Evolutionary conservation across 2,113 vertebrate species (phyloP).

Genomic region (Chaetorhynchus papuensis): DNA sequence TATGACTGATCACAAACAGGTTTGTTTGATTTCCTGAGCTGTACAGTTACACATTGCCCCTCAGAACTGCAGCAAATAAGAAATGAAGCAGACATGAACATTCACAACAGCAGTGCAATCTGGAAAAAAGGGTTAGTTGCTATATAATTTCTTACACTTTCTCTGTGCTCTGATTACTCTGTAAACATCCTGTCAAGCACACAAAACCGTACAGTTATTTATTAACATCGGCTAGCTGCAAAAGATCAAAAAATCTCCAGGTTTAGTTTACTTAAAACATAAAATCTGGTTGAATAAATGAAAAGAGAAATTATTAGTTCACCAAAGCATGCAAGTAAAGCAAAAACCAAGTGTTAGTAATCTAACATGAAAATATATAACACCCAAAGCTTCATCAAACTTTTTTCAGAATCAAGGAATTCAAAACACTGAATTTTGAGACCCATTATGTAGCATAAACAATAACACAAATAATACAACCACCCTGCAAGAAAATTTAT

Average conservation of each 20-base stretch:
- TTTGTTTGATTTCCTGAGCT: background rate
- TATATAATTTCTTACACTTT: background rate
- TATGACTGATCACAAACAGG: background rate
- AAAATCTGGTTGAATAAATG: background rate
- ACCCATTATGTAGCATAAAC: background rate
- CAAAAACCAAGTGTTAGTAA: background rate
- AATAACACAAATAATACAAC: background rate
- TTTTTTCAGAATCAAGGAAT: background rate
- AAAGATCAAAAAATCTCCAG: slow-evolving; percentile 27
- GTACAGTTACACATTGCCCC: background rate
- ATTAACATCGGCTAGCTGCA: slow-evolving; percentile 44
- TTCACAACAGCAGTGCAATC: background rate
- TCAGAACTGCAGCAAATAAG: background rate
- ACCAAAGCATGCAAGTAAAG: background rate
- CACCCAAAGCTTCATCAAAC: background rate
- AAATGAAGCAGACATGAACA: background rate
- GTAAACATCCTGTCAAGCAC: background rate
- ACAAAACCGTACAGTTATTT: slow-evolving; percentile 33
- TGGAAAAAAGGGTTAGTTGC: background rate
- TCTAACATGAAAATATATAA: background rate
- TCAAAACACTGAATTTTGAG: background rate
- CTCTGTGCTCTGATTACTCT: background rate
- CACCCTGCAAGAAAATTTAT: background rate
- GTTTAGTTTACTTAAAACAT: slow-evolving; percentile 14
- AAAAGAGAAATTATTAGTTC: background rate